Conservation (phyloP, 2,888 invertebrate species). For the Orthosia incerta region DNA sequence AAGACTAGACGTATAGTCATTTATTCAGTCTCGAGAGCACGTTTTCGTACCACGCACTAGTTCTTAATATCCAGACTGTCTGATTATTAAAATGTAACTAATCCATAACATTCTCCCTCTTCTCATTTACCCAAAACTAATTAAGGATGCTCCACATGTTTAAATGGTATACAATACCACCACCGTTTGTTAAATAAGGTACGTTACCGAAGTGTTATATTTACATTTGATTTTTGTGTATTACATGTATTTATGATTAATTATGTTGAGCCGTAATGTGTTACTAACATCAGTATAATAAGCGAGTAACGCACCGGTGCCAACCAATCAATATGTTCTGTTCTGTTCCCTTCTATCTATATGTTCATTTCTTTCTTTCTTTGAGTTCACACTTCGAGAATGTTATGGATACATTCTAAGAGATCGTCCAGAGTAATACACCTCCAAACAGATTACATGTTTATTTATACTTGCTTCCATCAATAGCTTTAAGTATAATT, state of each 20-base stretch:
- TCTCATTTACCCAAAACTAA: constrained; percentile 90
- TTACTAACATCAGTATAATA: constrained; percentile 79
- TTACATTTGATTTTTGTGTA: constrained; percentile 87
- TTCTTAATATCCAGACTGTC: constrained; percentile 74
- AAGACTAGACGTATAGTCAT: not conserved
- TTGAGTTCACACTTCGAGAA: constrained; percentile 77
- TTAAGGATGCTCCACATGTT: constrained; percentile 90
- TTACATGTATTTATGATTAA: constrained; percentile 80
- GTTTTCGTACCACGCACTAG: constrained; percentile 79
- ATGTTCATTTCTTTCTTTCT: constrained; percentile 53
- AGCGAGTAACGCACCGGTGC: constrained; percentile 84
- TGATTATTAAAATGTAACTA: constrained; percentile 87
- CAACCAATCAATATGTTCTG: constrained; percentile 72
- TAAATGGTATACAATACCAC: constrained; percentile 89
- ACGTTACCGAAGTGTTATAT: constrained; percentile 87
- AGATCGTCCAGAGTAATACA: constrained; percentile 56
- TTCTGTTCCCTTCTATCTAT: constrained; percentile 64
- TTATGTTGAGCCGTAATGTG: constrained; percentile 82
- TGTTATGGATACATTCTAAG: constrained; percentile 88
- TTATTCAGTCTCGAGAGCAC: constrained; percentile 58
- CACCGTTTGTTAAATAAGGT: constrained; percentile 90
- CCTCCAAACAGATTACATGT: constrained; percentile 65
- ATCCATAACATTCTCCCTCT: constrained; percentile 91
- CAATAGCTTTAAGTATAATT: constrained; percentile 82
- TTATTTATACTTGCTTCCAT: constrained; percentile 84